A percentile compares a stretch with the other conserved stretches of the same genome.
phyloP scores from a whole-genome alignment of 2,113 vertebrate species.

The Gymnorhina tibicen region DNA sequence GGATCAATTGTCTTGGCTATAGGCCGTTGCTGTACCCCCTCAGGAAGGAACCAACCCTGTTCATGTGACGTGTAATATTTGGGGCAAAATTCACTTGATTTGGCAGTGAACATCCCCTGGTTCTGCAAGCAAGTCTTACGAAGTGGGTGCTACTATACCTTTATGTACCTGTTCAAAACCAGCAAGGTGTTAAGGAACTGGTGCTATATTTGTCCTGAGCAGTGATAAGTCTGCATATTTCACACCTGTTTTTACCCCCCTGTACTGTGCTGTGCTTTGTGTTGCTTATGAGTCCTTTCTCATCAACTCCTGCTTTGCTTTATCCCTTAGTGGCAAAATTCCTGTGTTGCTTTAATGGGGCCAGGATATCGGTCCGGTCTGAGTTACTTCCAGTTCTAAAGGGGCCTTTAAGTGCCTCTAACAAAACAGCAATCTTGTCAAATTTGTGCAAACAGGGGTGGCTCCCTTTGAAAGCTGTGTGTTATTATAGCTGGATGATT shows the following conservation, averaged over 20 bases:
- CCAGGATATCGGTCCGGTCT: neutral
- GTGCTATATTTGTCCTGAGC: neutral
- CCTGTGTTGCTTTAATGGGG: neutral
- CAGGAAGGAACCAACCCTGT: neutral
- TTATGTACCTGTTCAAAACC: neutral
- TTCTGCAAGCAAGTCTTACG: neutral
- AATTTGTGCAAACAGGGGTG: conserved; percentile 14
- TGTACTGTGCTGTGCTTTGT: neutral
- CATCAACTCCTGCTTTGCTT: neutral
- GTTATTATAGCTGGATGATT: conserved; percentile 6
- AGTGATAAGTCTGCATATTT: neutral
- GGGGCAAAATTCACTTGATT: neutral
- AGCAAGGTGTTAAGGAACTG: neutral
- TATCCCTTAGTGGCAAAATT: neutral
- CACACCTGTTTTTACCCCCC: neutral
- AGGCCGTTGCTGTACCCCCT: neutral
- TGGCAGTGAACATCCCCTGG: neutral
- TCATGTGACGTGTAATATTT: accelerated
- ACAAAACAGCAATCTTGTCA: conserved; percentile 18
- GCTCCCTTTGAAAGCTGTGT: neutral
- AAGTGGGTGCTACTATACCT: neutral
- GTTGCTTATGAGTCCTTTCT: neutral
- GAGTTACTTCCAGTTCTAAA: neutral
- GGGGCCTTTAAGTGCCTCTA: conserved; percentile 1
- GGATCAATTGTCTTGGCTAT: neutral